Percentiles rank a stretch among this genome's conserved stretches.
These are phyloP conservation scores for Sphecodes monilicornis DNA, from an alignment of 2,888 invertebrate genomes.

Conservation along the genomic window DNA sequence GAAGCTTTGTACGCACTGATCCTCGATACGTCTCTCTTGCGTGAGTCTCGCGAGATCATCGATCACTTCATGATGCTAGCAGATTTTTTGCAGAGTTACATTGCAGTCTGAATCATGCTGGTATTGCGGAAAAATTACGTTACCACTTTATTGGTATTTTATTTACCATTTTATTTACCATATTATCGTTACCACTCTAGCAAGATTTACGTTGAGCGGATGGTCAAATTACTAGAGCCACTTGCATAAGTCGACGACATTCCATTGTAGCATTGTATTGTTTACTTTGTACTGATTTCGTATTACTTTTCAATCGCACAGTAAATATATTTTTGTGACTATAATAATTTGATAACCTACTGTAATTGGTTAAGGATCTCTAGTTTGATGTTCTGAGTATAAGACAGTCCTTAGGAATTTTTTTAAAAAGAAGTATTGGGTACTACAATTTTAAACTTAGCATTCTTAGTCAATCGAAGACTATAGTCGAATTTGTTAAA, in stretches of 20 bases:
- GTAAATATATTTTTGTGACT: background rate
- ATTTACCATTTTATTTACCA: too few relatives aligned
- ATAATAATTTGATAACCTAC: background rate
- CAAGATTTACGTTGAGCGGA: background rate
- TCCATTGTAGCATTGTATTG: too few relatives aligned
- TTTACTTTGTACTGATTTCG: too few relatives aligned
- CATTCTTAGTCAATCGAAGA: too few relatives aligned
- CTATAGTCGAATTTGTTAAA: too few relatives aligned
- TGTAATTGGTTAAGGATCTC: background rate
- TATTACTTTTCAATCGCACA: too few relatives aligned
- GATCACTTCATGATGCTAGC: background rate
- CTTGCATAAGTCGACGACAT: too few relatives aligned
- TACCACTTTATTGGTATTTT: too few relatives aligned
- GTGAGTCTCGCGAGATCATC: background rate
- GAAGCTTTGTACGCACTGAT: background rate
- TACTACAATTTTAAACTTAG: too few relatives aligned
- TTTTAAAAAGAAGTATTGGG: background rate
- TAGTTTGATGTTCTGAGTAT: background rate
- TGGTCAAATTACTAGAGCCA: background rate
- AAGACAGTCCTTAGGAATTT: background rate
- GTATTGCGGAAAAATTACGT: background rate
- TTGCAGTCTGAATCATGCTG: background rate
- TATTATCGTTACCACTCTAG: background rate
- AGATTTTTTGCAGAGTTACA: constrained; percentile 35
- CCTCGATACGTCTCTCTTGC: background rate